Conservation (phyloP, 1,140 invertebrate genomes). For the Eueides isabella region DNA sequence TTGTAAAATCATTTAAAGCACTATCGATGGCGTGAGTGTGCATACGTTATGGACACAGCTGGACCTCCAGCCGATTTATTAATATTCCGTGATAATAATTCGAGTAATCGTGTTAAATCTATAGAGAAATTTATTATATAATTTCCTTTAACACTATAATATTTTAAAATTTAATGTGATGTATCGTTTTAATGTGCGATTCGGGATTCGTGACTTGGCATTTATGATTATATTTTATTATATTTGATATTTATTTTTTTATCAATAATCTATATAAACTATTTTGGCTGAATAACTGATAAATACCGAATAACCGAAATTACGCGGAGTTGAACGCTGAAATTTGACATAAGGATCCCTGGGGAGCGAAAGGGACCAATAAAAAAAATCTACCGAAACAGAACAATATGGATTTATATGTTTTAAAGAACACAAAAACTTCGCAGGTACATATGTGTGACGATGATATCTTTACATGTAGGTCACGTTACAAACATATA, state of each 20-base stretch:
- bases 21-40: conserved; percentile 39
- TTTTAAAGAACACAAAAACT: no score
- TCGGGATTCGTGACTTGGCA: conserved; percentile 5
- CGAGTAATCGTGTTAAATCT: conserved; percentile 38
- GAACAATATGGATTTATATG: no score
- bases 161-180: conserved; percentile 30
- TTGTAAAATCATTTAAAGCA: conserved; percentile 41
- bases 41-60: conserved; percentile 40
- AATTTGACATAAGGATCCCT: no score
- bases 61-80: conserved; percentile 35
- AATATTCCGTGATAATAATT: conserved; percentile 39
- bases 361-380: no score
- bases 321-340: no score
- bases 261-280: no score
- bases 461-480: not conserved
- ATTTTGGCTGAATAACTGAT: no score
- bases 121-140: conserved; percentile 42
- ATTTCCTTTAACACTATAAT: conserved; percentile 37
- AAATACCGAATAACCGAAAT: no score
- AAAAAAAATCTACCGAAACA: no score
- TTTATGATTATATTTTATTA: not conserved
- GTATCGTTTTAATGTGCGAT: conserved; percentile 24
- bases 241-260: not conserved
- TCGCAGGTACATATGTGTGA: no score
- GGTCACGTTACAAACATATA: not conserved